Evolutionary conservation across 2,888 invertebrate genomes (phyloP), one percentile per base, ranked within the genome.

Genomic region (Actias luna): DNA sequence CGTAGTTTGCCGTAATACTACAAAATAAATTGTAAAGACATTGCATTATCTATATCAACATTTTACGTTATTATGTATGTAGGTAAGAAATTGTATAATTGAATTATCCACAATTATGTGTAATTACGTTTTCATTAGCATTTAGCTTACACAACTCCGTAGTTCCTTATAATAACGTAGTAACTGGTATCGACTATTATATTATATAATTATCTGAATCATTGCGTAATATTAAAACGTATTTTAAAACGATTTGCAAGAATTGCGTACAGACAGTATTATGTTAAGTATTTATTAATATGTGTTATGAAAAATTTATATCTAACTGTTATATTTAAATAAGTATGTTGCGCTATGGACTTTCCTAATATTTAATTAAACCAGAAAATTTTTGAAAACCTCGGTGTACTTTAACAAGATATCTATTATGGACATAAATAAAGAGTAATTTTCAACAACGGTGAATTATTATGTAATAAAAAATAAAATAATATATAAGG

Each of bases 21-120:
- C 33, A 7, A 33, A 33, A 8, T 33, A 33, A 33, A 7, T 33
- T 50, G 14, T 22, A 2, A 8, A n/a, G 5, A 5, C 18, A 42
- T 12, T 50, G 22, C 25, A 25, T 22, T 46, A 22, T 50, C 22
- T 25, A 25, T 46, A 22, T 50, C 22, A 12, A 25, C 25, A 3
- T 25, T 8, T 50, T 25, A 50, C 4, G 46, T 25, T 50, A 50
- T 12, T 50, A 50, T 22, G 46, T 25, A 50, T 25, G 46, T 50
- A 50, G 46, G 46, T 25, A 50, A 50, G 46, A 50, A 50, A 50
- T 25, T 50, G 22, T 25, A 50, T 50, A 50, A 50, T 50, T 22
- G 3, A 50, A 25, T 12, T 25, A 50, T 25, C 22, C 25, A 25
- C 25, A 25, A 50, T 50, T 50, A 50, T 25, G 25, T 50, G 46